Percentiles rank a stretch among this genome's conserved stretches.
phyloP scores from a whole-genome alignment of 2,797 vertebrate species.

The Chaetophractus vellerosus region DNA sequence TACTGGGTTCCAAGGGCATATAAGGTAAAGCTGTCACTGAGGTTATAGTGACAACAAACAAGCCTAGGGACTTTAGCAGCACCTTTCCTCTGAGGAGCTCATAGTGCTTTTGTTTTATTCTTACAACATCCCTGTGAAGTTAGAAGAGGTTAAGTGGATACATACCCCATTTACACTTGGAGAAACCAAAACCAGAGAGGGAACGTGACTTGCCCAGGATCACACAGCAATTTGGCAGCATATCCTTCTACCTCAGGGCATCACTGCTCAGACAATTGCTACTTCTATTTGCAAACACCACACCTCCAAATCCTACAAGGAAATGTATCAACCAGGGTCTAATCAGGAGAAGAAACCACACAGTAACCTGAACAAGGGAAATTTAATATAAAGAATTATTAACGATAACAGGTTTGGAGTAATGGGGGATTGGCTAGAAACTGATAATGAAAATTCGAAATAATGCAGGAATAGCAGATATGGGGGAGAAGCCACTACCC shows the following conservation, averaged over 20 bases:
- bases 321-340: neutral
- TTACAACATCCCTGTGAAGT: neutral
- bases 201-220: neutral
- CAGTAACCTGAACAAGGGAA: neutral
- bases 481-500: neutral
- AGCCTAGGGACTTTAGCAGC: neutral
- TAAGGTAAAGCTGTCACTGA: neutral
- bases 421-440: neutral
- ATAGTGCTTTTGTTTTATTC: neutral
- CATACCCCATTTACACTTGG: neutral
- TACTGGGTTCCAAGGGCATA: neutral
- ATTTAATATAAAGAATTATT: neutral
- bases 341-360: conserved; percentile 3
- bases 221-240: neutral
- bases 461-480: neutral
- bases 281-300: neutral
- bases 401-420: neutral
- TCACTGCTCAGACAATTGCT: neutral
- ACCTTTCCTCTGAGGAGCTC: neutral
- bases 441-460: neutral
- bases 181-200: neutral
- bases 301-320: neutral
- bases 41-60: neutral
- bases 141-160: neutral
- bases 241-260: neutral